Evolutionary conservation across 2,888 invertebrate genomes (phyloP).

Genomic region (Spilarctia lutea): DNA sequence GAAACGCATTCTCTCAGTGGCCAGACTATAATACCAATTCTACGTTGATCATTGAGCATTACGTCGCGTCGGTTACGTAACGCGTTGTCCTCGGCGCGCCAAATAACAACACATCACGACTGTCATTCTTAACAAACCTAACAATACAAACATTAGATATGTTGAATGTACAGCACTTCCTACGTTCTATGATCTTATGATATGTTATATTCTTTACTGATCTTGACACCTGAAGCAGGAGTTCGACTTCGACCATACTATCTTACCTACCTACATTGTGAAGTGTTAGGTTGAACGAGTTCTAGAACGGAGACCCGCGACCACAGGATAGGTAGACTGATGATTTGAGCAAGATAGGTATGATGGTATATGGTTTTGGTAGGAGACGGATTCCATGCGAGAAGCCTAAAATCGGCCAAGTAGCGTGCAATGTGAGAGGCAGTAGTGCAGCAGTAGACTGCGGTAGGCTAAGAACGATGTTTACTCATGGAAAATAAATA

Average conservation of each 20-base stretch:
- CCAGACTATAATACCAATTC: conserved; percentile 10
- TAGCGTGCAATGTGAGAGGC: no score
- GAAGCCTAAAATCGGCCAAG: no score
- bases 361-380: no score
- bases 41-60: conserved; percentile 27
- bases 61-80: conserved; percentile 30
- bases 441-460: no score
- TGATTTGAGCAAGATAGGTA: no score
- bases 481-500: background rate
- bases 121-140: conserved; percentile 27
- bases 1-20: no score
- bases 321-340: no score
- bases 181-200: background rate
- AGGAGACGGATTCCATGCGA: no score
- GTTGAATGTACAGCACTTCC: conserved; percentile 3
- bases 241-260: background rate
- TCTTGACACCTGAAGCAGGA: background rate
- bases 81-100: conserved; percentile 15
- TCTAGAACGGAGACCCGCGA: no score
- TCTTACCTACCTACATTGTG: background rate
- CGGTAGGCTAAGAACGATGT: background rate
- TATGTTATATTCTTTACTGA: background rate
- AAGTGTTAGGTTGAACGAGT: background rate
- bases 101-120: conserved; percentile 29
- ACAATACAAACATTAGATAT: conserved; percentile 16